Base-by-base conservation (phyloP, 2,797 vertebrate genomes). In the Acipenser transmontanus region DNA sequence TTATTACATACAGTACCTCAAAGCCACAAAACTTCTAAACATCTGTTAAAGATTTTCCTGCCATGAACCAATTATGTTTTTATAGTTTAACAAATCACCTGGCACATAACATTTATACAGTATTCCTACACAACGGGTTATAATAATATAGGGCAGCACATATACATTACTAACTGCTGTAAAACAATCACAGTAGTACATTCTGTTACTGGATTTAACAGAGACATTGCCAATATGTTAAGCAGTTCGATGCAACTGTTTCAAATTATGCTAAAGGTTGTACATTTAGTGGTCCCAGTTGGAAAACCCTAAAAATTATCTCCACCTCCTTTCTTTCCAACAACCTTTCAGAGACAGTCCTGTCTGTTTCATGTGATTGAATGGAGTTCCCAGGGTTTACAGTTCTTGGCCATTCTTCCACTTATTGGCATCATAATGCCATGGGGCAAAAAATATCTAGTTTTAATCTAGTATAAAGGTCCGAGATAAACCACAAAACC, bases 221-320 rank as follows among this genome's bases (percentile, higher is more conserved):
- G 34, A 34, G 34, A 4, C 83, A 80, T 85, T 80, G 71, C 81
- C 70, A 73, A 74, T 80, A 85, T 88, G 85, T 85, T 83, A 76
- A 79, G 81, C 76, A 77, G 72, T 73, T 72, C 72, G 56, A 74
- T 73, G 77, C 66, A 68, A 71, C 75, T 85, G 84, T 75, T 84
- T 85, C 78, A 83, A 81, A 88, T 88, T 86, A 89, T 71, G 62
- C 13, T 34, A 34, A 34, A 4, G 17, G 17, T 17, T 17, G 17
- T 17, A 17, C 17, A 17, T 17, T 17, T 17, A 17, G 17, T 17
- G 17, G 17, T 17, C 17, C 17, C 17, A 17, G 4, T 4, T 34
- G 34, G 34, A 4, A 34, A 34, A 34, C 2, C 2, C 34, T 34
- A 34, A 34, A 20, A 34, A 34, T 34, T 3, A 34, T 34, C 34